Evolutionary conservation across 2,113 vertebrate genomes (phyloP), one percentile per base, ranked within the genome.

Genomic region (Talpa occidentalis): DNA sequence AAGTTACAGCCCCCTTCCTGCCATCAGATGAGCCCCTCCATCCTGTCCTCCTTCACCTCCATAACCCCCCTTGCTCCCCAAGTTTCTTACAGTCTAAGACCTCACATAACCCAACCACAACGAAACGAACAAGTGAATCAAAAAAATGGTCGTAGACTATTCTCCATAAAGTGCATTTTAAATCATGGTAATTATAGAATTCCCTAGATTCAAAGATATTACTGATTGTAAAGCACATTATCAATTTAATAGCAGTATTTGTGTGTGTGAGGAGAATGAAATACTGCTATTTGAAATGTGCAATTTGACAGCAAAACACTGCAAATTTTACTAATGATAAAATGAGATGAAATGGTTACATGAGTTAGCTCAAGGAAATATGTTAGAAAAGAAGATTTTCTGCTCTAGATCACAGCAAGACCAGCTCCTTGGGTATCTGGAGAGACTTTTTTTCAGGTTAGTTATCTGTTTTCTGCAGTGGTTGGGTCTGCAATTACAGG

Each of bases 271-370:
- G 22, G 44, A 47, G 62, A 95, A 87, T 28, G 26, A 92, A 88
- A 73, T 42, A 40, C 30, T 64, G 2, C 52, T 42, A 1, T 54
- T 91, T 80, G 60, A 95, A 77, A 92, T 44, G 66, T 54, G 47
- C 26, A 77, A 21, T 90, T 69, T 62, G 86, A 92, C 62, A 42
- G 35, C 40, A 42, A 32, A n/a, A 80, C 26, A 35, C 37, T 82
- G 21, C 40, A 66, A 9, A 90, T 67, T 87, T 88, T 87, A 88
- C 54, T 90, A 90, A 69, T 67, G 83, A 66, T 76, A 54, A 90
- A 88, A 76, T 10, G 62, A 10, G 47, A 40, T 73, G 22, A 83
- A 90, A 76, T 62, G 52, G 76, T 56, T 35, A 80, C 78, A 76
- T 26, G 47, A 86, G 86, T 77, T 60, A 28, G 88, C 80, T 82